phyloP scores from a whole-genome alignment of 2,888 invertebrate species.

The Melanostoma scalare region DNA sequence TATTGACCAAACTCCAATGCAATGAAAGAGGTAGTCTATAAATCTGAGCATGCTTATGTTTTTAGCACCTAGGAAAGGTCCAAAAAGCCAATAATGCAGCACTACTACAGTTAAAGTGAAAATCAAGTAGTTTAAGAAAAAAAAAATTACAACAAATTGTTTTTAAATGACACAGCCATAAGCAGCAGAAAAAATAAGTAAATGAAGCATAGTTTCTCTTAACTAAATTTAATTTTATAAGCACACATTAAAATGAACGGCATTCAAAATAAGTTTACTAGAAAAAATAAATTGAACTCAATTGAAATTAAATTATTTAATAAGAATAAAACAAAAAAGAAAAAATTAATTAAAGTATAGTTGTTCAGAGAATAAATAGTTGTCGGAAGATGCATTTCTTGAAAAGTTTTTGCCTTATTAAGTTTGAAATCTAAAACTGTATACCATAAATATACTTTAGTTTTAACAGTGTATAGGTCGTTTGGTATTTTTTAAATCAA shows the following conservation, averaged over 20 bases:
- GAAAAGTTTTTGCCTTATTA: slow-evolving; percentile 39
- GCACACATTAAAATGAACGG: slow-evolving; percentile 61
- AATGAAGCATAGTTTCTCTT: slow-evolving; percentile 51
- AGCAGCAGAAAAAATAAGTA: slow-evolving; percentile 48
- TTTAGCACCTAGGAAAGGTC: slow-evolving; percentile 41
- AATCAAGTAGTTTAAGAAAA: slow-evolving; percentile 32
- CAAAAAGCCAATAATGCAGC: slow-evolving; percentile 63
- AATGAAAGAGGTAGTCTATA: slow-evolving; percentile 57
- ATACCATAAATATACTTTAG: slow-evolving; percentile 52
- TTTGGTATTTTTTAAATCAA: slow-evolving; percentile 35
- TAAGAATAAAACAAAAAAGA: slow-evolving; percentile 25
- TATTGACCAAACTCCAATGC: slow-evolving; percentile 50
- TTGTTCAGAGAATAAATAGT: slow-evolving; percentile 70
- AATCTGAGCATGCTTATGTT: slow-evolving; percentile 57
- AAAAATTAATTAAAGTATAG: slow-evolving; percentile 50
- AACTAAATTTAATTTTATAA: slow-evolving; percentile 43
- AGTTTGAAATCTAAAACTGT: slow-evolving; percentile 58
- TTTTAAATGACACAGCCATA: slow-evolving; percentile 44
- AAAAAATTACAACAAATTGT: slow-evolving; percentile 22
- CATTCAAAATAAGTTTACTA: slow-evolving; percentile 52
- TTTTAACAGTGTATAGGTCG: slow-evolving; percentile 29
- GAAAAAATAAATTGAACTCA: slow-evolving; percentile 1
- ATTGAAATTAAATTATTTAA: slow-evolving; percentile 52
- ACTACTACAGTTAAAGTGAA: slow-evolving; percentile 43
- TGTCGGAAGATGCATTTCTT: slow-evolving; percentile 75